Percentiles rank a stretch among this genome's conserved stretches.
These are phyloP conservation scores for Clarias macrocephalus DNA, from an alignment of 2,113 vertebrate species.

Conservation along the genomic window DNA sequence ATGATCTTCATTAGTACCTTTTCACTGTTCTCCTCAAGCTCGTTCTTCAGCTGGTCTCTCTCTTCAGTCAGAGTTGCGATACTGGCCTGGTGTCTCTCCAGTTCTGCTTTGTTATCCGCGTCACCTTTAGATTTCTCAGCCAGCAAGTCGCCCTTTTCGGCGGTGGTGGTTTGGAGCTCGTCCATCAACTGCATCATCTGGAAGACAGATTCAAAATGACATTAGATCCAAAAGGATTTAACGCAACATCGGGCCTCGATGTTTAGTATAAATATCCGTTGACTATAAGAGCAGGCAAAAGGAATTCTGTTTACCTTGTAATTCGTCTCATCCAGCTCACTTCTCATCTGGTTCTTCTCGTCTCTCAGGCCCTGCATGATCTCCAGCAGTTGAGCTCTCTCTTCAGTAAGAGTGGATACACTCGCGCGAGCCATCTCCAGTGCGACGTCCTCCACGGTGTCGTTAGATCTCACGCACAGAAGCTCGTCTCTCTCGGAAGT, in stretches of 20 bases:
- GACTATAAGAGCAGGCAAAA: background rate
- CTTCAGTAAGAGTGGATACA: slow-evolving; percentile 47
- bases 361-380: slow-evolving; percentile 40
- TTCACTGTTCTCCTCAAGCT: slow-evolving; percentile 35
- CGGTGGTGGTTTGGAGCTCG: slow-evolving; percentile 45
- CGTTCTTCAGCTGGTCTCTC: slow-evolving; percentile 40
- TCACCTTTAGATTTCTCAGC: slow-evolving; percentile 15
- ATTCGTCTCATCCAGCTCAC: slow-evolving; percentile 36
- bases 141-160: slow-evolving; percentile 50
- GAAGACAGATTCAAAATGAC: background rate
- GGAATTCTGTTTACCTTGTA: background rate
- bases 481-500: slow-evolving; percentile 51
- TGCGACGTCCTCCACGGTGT: slow-evolving; percentile 12
- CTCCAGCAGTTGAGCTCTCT: slow-evolving; percentile 52
- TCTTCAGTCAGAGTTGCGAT: slow-evolving; percentile 25
- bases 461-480: background rate
- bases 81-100: background rate
- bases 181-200: slow-evolving; percentile 40
- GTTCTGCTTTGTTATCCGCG: background rate
- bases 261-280: background rate
- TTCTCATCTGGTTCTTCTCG: slow-evolving; percentile 44
- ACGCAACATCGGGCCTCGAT: background rate
- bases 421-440: slow-evolving; percentile 42
- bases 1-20: background rate
- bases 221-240: background rate